Evolutionary conservation across 2,113 vertebrate species (phyloP).

Genomic region (Varanus salvator): DNA sequence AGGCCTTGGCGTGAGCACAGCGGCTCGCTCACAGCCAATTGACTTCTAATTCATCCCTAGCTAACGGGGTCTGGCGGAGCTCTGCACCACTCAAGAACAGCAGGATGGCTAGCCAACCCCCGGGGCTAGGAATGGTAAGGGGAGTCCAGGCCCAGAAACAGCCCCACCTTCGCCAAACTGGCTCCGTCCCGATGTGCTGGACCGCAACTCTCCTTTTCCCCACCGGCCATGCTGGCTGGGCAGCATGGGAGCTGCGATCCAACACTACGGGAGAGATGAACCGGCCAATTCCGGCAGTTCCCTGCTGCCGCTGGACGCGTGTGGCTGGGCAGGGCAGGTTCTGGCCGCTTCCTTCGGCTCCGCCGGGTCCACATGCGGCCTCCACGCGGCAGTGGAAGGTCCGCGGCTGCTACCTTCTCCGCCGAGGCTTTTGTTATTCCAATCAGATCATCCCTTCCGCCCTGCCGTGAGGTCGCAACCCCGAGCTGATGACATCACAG

Average conservation of each 20-base stretch:
- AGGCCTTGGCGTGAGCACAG: background rate
- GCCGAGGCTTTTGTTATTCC: conserved; percentile 62
- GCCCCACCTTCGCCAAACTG: too few relatives aligned
- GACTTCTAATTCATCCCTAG: background rate
- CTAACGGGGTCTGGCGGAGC: too few relatives aligned
- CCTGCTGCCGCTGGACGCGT: background rate
- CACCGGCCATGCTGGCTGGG: background rate
- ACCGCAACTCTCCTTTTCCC: background rate
- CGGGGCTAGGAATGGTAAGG: background rate
- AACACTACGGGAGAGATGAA: too few relatives aligned
- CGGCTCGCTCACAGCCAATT: background rate
- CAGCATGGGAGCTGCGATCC: background rate
- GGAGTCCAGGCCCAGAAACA: background rate
- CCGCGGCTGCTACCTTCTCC: background rate
- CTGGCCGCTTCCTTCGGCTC: background rate
- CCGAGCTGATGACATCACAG: conserved; percentile 67
- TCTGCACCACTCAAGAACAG: too few relatives aligned
- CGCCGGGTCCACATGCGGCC: rapidly evolving
- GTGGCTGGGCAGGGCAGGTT: background rate
- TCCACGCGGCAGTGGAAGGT: background rate
- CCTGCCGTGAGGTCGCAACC: conserved; percentile 67
- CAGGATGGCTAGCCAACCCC: background rate
- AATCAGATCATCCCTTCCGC: conserved; percentile 63
- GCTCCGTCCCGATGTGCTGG: background rate
- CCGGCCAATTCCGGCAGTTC: background rate